Conservation (phyloP, 2,113 vertebrate genomes). For the Crotalus helleri region DNA sequence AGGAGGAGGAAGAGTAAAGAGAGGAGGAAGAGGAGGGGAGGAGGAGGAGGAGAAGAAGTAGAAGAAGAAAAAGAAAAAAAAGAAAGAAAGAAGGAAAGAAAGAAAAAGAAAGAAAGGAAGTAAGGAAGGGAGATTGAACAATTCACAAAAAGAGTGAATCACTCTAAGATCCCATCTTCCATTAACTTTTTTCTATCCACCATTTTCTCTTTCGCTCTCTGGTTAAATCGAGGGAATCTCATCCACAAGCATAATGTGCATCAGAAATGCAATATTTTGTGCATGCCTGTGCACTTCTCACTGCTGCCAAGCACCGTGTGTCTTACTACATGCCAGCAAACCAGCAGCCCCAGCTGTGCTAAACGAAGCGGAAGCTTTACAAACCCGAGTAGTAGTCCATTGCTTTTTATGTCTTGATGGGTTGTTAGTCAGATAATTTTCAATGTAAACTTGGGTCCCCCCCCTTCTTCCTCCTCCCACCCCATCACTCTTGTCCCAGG, state of each 20-base stretch:
- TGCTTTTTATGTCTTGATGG: neutral
- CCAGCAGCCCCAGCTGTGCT: neutral
- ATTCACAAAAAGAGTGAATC: neutral
- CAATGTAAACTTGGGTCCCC: neutral
- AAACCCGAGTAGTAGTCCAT: neutral
- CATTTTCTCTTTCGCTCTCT: neutral
- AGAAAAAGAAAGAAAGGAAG: no score
- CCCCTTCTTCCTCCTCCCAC: neutral
- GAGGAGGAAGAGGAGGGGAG: neutral
- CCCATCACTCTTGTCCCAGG: neutral
- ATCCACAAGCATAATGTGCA: neutral
- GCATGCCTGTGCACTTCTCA: neutral
- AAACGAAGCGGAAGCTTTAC: constrained; percentile 11
- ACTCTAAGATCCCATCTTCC: neutral
- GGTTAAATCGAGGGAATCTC: neutral
- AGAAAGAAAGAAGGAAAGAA: no score
- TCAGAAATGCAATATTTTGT: neutral
- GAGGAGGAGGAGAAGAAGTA: neutral
- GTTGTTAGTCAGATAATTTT: constrained; percentile 2
- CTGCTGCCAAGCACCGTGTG: neutral
- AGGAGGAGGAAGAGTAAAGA: no score
- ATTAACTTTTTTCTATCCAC: neutral
- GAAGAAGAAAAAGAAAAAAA: no score
- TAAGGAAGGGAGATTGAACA: neutral
- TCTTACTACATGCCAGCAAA: neutral